Evolutionary conservation across 2,113 vertebrate species (phyloP).

Genomic region (Callipepla californica): DNA sequence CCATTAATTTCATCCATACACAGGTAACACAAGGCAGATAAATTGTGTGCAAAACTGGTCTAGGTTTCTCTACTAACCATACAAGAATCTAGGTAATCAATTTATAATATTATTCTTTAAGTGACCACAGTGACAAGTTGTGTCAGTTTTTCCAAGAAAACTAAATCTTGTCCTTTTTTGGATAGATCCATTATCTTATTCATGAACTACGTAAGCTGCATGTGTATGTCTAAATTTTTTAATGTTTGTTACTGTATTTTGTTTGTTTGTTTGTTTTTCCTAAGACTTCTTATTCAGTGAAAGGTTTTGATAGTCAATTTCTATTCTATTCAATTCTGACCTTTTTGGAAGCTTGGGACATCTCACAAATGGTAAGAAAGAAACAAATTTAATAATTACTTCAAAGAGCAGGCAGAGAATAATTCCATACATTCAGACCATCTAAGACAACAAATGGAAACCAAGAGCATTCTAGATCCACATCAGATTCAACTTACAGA

Average conservation of each 20-base stretch:
- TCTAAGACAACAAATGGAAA: not conserved
- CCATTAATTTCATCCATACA: not conserved
- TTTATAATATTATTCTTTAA: not conserved
- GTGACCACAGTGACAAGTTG: too few species aligned
- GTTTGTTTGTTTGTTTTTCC: too few species aligned
- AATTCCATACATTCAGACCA: not conserved
- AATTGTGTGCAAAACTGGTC: not conserved
- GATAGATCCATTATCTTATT: not conserved
- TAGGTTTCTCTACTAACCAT: not conserved
- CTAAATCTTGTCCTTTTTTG: not conserved
- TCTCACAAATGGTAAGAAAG: not conserved
- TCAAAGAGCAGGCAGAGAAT: not conserved
- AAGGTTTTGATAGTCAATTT: not conserved
- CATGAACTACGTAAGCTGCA: not conserved
- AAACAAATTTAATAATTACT: not conserved
- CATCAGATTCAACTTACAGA: not conserved
- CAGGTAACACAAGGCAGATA: not conserved
- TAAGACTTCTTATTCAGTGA: not conserved
- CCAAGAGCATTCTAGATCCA: not conserved
- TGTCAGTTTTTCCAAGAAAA: not conserved
- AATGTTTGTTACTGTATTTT: not conserved
- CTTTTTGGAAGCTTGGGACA: not conserved
- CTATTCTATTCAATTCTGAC: not conserved
- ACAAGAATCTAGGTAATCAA: not conserved
- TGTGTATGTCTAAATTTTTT: not conserved